A percentile compares a stretch with the other conserved stretches of the same genome.
phyloP scores from a whole-genome alignment of 2,888 invertebrate species.

The Arrhopalites spinosus region DNA sequence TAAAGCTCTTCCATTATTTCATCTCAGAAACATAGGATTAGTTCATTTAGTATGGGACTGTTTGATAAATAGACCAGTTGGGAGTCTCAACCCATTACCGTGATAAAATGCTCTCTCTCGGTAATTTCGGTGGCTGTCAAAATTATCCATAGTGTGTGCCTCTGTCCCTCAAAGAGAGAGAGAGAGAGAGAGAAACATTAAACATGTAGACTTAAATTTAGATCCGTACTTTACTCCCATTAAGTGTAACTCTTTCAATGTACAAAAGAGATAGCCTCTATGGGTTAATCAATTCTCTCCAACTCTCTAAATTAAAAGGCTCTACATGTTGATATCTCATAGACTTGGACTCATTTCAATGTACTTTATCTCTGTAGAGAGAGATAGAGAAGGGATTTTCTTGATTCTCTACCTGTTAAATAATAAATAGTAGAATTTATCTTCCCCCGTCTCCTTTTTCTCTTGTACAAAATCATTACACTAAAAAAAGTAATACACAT shows the following conservation, averaged over 20 bases:
- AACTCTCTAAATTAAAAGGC: background rate
- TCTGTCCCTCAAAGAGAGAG: no score
- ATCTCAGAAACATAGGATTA: background rate
- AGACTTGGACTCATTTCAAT: background rate
- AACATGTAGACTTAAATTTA: background rate
- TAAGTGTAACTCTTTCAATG: background rate
- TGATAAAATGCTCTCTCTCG: conserved; percentile 38
- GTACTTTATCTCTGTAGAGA: background rate
- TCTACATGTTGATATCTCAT: background rate
- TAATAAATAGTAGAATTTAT: background rate
- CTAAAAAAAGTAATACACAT: background rate
- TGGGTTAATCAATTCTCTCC: background rate
- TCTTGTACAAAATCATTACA: background rate
- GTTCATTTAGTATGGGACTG: conserved; percentile 8
- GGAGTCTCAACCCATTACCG: conserved; percentile 41
- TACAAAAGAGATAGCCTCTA: background rate
- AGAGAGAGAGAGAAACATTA: no score
- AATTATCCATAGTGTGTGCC: background rate
- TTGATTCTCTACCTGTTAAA: background rate
- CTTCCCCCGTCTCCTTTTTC: background rate
- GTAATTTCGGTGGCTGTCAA: conserved; percentile 27
- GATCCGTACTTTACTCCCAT: background rate
- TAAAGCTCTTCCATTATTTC: background rate
- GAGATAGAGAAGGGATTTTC: background rate
- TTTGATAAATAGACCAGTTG: conserved; percentile 40